Evolutionary conservation across 2,888 invertebrate genomes (phyloP).

Genomic region (Caenorhabditis sp.): DNA sequence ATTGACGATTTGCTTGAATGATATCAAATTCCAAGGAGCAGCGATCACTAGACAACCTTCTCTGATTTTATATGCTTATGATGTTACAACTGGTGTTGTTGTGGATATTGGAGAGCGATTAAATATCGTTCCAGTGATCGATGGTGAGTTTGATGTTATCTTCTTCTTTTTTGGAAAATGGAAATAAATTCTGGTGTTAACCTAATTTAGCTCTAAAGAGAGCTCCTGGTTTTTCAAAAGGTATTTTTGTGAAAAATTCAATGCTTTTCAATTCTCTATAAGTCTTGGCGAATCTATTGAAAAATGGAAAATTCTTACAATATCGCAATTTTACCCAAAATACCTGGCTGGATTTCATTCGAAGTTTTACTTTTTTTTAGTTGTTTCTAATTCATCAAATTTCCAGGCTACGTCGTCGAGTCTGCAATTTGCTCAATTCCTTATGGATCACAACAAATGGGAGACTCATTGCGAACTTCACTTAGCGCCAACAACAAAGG

Average conservation of each 20-base stretch:
- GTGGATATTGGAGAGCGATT: conserved; percentile 77
- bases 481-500: conserved; percentile 67
- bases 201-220: too few species aligned
- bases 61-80: conserved; percentile 76
- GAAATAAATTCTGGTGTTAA: too few species aligned
- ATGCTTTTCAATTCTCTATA: too few species aligned
- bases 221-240: too few species aligned
- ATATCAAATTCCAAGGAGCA: conserved; percentile 67
- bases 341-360: too few species aligned
- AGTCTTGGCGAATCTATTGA: too few species aligned
- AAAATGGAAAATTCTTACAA: too few species aligned
- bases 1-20: conserved; percentile 68
- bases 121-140: conserved; percentile 76
- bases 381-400: too few species aligned
- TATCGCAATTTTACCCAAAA: too few species aligned
- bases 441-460: conserved; percentile 75
- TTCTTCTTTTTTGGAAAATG: too few species aligned
- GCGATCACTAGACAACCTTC: conserved; percentile 76
- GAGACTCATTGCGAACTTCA: conserved; percentile 56
- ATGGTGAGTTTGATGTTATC: conserved; percentile 73
- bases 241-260: too few species aligned
- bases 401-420: conserved; percentile 74
- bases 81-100: conserved; percentile 76
- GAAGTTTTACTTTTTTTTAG: too few species aligned
- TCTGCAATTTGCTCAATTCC: conserved; percentile 75